phyloP scores from a whole-genome alignment of 2,888 invertebrate genomes.

The Doris montereyensis region DNA sequence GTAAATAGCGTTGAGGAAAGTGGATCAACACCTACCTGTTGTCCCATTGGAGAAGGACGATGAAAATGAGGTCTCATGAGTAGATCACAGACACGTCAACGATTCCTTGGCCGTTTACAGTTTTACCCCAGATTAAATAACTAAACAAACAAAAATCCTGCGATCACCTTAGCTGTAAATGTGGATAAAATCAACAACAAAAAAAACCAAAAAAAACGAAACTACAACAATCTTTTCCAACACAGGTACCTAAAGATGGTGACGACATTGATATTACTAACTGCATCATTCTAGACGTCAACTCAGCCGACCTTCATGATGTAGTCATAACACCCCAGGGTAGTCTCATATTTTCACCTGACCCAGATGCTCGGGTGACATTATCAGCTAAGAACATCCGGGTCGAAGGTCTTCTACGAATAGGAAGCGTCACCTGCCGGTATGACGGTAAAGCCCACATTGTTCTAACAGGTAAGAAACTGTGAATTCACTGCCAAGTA shows the following conservation, averaged over 20 bases:
- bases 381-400: neutral
- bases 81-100: too few species aligned
- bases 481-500: neutral
- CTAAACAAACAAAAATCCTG: too few species aligned
- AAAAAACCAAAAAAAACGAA: too few species aligned
- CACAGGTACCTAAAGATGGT: constrained; percentile 3
- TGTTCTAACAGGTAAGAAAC: constrained; percentile 3
- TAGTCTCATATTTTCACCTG: neutral
- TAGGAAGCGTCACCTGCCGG: constrained; percentile 20
- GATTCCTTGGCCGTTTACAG: too few species aligned
- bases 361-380: neutral
- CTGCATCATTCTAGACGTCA: constrained; percentile 11
- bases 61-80: too few species aligned
- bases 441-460: constrained; percentile 10
- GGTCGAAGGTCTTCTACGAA: constrained; percentile 6
- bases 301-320: neutral
- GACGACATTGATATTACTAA: neutral
- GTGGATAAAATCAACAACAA: too few species aligned
- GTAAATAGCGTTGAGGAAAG: too few species aligned
- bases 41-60: too few species aligned
- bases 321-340: neutral
- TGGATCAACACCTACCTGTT: too few species aligned
- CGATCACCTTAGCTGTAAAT: too few species aligned
- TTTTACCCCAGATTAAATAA: too few species aligned
- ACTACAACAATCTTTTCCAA: too few species aligned